These are phyloP conservation scores for Pholis gunnellus DNA, from an alignment of 2,113 vertebrate genomes.

Conservation along the genomic window DNA sequence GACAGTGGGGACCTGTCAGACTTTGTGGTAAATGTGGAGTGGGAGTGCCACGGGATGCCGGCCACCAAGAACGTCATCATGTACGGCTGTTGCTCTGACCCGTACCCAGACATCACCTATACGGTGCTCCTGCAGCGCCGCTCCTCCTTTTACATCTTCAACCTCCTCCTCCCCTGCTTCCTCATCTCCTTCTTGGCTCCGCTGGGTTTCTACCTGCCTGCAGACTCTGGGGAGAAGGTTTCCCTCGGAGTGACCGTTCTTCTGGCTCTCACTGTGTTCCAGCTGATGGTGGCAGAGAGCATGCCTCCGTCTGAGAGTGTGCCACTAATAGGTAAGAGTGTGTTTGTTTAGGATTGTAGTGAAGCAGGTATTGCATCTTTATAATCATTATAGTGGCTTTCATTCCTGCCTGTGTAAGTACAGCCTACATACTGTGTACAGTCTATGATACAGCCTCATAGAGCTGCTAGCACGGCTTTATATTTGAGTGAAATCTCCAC, in stretches of 20 bases:
- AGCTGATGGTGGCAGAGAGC: constrained; percentile 99
- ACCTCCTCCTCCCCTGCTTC: constrained; percentile 95
- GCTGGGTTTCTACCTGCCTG: constrained; percentile 96
- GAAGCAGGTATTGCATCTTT: neutral
- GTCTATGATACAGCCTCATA: neutral
- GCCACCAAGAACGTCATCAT: constrained; percentile 95
- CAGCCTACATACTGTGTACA: neutral
- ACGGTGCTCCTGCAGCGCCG: constrained; percentile 94
- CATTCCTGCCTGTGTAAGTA: neutral
- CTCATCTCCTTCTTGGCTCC: constrained; percentile 98
- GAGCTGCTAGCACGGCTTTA: neutral
- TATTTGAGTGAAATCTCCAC: neutral
- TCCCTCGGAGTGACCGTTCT: constrained; percentile 96
- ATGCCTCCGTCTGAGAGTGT: constrained; percentile 98
- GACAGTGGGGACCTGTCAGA: constrained; percentile 95
- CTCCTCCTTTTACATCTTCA: constrained; percentile 97
- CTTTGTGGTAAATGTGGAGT: constrained; percentile 97
- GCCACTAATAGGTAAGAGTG: constrained; percentile 92
- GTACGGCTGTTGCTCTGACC: constrained; percentile 97
- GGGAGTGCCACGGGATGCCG: constrained; percentile 97
- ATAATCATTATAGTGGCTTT: neutral
- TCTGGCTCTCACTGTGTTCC: constrained; percentile 96
- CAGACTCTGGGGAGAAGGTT: constrained; percentile 98
- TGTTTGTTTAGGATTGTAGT: neutral
- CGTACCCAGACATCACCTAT: constrained; percentile 97